Base-by-base conservation (phyloP, 2,888 invertebrate genomes). In the Pristionchus fissidentatus region DNA sequence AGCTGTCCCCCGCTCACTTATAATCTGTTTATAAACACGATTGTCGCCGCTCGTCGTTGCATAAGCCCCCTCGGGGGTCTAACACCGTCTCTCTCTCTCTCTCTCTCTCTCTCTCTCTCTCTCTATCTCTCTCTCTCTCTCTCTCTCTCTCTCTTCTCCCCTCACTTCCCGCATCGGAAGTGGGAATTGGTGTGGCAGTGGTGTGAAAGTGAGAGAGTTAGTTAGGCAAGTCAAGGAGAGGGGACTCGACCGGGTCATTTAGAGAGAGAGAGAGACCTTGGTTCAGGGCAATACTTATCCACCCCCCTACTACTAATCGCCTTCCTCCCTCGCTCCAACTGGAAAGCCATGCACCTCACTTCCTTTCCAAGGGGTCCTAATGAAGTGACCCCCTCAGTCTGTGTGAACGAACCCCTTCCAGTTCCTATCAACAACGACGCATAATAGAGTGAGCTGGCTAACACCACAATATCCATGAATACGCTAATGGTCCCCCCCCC, bases 21-120 rank as follows among this genome's bases (percentile, higher is more conserved):
- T 77, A 77, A 77, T 77, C 75, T 77, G 75, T 77, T 77, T 77
- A 77, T 77, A 77, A 77, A 77, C 75, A 77, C 75, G 19, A 29
- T 70, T 41, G 38, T 70, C 43, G 41, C n/a, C 38, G 49, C 5
- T 15, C n/a, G 41, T 38, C 4, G 62, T 29, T 32, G 43, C 75
- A 52, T 77, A 49, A 77, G 49, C 49, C 49, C n/a, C 49, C 75
- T 29, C 29, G 32, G 73, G 73, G 75, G 75, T 77, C 43, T 57
- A 79, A 43, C 79, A 57, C 57, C 79, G 38, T 57, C 41, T 41
- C 57, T 52, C 77, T 26, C 32, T 29, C 77, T 32, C 15, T 49
- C 13, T 32, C 29, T n/a, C 49, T 38, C 35, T 38, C 75, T 38
- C 55, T 29, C 38, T n/a, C 32, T 49, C 38, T 57, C 55, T 32